Evolutionary conservation across 2,113 vertebrate species (phyloP), one percentile per base, ranked within the genome.

Genomic region (Nannobrachium achirus): DNA sequence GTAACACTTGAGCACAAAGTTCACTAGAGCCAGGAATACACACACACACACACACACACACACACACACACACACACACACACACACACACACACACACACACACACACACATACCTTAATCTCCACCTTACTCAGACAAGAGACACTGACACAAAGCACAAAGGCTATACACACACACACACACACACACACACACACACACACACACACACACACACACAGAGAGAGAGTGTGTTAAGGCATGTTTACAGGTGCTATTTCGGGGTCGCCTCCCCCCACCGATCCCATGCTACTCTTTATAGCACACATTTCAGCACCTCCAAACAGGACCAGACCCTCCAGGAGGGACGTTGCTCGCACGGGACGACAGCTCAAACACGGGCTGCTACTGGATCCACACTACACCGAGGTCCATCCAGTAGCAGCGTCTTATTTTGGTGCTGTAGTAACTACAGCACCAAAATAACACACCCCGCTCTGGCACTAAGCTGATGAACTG

Each of bases 1-100:
- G 80, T 82, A 90, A 89, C 86, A 83, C 52, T 40, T 44, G 49
- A 78, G 78, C 68, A 71, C 83, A 84, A 84, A 57, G 88, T 89
- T 88, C 76, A 85, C n/a, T 52, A 74, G 58, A 68, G 73, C 79
- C 78, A 75, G 82, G 69, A 80, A 83, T 68, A 81, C 79, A 42
- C 38, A 49, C 64, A 45, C 14, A 51, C 45, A 40, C 41, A 41
- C 33, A 1, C 14, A 65, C 4, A 6, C 11, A 40, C 6, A 19
- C 38, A 14, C 58, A 71, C 42, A 46, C 59, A 52, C 42, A 59
- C 52, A 73, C 56, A 71, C 51, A 41, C 8, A 16, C 15, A 58
- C 56, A 41, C 56, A 58, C 56, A 53, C 14, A 6, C 48, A 50
- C 48, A 50, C 48, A 49, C 48, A 50, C 48, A 50, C 7, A 16